These are phyloP conservation scores for Sebastes minor DNA, from an alignment of 2,797 vertebrate species.

Conservation along the genomic window DNA sequence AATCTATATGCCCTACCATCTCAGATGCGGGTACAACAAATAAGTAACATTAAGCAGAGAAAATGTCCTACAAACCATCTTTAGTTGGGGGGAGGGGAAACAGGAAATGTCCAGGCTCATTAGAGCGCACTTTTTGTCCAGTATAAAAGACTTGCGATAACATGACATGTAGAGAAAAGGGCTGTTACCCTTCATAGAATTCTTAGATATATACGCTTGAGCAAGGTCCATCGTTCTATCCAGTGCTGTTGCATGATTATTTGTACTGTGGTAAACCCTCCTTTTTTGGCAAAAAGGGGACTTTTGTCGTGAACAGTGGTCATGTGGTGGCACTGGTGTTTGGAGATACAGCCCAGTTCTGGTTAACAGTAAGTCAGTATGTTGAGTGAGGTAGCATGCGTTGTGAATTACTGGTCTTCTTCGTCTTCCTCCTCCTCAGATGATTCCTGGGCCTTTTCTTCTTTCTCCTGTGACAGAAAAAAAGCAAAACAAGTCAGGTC, in stretches of 20 bases:
- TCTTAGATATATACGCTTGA: slow-evolving; percentile 76
- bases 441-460: slow-evolving; percentile 93
- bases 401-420: slow-evolving; percentile 88
- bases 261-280: slow-evolving; percentile 72
- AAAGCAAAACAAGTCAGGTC: not conserved
- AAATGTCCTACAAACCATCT: slow-evolving; percentile 66
- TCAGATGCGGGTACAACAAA: slow-evolving; percentile 74
- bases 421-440: slow-evolving; percentile 86
- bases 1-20: slow-evolving; percentile 78
- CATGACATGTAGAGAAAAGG: slow-evolving; percentile 76
- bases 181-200: slow-evolving; percentile 72
- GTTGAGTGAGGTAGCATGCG: slow-evolving; percentile 89
- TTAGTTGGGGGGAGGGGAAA: slow-evolving; percentile 7
- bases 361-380: slow-evolving; percentile 84
- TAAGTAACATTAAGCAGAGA: slow-evolving; percentile 73
- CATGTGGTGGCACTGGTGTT: slow-evolving; percentile 79
- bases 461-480: slow-evolving; percentile 83
- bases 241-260: slow-evolving; percentile 84
- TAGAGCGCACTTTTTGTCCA: slow-evolving; percentile 76
- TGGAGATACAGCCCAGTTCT: slow-evolving; percentile 82
- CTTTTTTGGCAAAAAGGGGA: slow-evolving; percentile 55
- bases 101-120: slow-evolving; percentile 64
- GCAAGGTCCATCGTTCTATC: slow-evolving; percentile 81
- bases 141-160: slow-evolving; percentile 81
- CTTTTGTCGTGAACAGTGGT: slow-evolving; percentile 71